These are phyloP conservation scores for Penelope pileata DNA, from an alignment of 2,113 vertebrate species.

Conservation along the genomic window DNA sequence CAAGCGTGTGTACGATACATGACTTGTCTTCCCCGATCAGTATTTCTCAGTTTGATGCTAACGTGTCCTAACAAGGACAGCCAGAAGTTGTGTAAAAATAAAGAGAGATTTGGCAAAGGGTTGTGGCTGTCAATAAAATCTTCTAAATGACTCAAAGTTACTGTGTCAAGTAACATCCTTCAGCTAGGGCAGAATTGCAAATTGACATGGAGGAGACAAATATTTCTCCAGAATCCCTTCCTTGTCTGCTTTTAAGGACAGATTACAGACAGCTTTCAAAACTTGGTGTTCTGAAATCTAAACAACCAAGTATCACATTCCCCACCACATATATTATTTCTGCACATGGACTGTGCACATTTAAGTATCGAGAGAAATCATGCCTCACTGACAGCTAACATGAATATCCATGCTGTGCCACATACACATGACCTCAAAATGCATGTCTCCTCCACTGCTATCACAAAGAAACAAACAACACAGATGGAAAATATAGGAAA, in stretches of 20 bases:
- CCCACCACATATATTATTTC: not conserved
- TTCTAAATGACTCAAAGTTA: slow-evolving; percentile 28
- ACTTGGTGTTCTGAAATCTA: not conserved
- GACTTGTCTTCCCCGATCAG: not conserved
- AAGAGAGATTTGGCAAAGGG: slow-evolving; percentile 7
- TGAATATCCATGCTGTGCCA: not conserved
- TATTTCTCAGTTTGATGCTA: slow-evolving; percentile 19
- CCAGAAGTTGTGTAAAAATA: slow-evolving; percentile 48
- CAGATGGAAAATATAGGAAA: not conserved
- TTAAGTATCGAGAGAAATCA: not conserved
- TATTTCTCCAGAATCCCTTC: not conserved
- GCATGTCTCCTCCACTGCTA: fast-evolving
- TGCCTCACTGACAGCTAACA: not conserved
- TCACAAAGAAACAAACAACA: not conserved
- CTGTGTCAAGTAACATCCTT: not conserved
- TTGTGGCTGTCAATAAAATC: slow-evolving; percentile 43
- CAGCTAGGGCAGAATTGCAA: not conserved
- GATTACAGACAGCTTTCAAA: not conserved
- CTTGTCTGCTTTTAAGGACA: not conserved
- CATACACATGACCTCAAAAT: not conserved
- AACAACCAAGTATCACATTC: not conserved
- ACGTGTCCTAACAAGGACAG: slow-evolving; percentile 51
- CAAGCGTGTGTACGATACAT: not conserved
- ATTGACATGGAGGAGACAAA: not conserved
- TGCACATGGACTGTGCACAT: not conserved